A percentile compares a stretch with the other conserved stretches of the same genome.
These are phyloP conservation scores for Tenthredo amoena DNA, from an alignment of 2,888 invertebrate species.

Conservation along the genomic window DNA sequence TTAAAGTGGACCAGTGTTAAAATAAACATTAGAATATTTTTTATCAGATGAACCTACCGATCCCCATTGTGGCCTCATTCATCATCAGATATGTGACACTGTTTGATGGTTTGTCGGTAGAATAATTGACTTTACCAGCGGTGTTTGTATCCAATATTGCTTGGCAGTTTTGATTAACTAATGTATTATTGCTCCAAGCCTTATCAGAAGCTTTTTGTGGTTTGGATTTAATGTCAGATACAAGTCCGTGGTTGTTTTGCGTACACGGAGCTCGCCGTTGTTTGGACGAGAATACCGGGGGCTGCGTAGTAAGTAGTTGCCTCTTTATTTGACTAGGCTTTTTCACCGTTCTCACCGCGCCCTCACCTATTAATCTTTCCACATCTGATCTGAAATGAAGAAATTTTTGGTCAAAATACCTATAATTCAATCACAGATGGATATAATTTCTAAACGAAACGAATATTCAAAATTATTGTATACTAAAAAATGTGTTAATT, in stretches of 20 bases:
- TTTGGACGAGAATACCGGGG: constrained; percentile 47
- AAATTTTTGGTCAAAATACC: background rate
- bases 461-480: background rate
- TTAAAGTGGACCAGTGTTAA: background rate
- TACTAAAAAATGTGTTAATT: background rate
- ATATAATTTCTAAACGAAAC: background rate
- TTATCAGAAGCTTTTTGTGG: constrained; percentile 21
- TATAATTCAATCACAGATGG: constrained; percentile 39
- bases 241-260: background rate
- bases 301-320: constrained; percentile 58
- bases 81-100: constrained; percentile 65
- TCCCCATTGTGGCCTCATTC: constrained; percentile 55
- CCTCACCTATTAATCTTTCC: constrained; percentile 75
- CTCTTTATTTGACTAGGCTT: constrained; percentile 73
- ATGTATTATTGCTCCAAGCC: constrained; percentile 4
- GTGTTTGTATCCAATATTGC: constrained; percentile 53
- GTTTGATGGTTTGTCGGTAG: constrained; percentile 58
- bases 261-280: background rate
- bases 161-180: constrained; percentile 44
- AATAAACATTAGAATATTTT: constrained; percentile 6
- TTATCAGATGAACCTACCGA: constrained; percentile 58
- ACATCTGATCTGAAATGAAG: constrained; percentile 71
- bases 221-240: constrained; percentile 10
- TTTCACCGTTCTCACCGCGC: constrained; percentile 75
- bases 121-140: constrained; percentile 55